Evolutionary conservation across 2,113 vertebrate genomes (phyloP).

Genomic region (Hydropotes inermis): DNA sequence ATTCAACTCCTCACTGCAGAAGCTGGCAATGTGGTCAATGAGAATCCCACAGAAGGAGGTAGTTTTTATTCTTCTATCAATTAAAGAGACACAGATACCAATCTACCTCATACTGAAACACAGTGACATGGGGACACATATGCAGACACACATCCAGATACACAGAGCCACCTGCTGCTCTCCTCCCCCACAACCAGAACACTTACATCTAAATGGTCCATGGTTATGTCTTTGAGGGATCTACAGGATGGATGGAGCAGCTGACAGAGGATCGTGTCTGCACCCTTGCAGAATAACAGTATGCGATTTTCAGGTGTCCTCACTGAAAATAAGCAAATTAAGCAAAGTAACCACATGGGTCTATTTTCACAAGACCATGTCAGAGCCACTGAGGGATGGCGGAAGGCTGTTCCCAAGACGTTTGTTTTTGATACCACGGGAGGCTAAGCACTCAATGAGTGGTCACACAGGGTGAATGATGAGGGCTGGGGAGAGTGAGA

Average conservation of each 20-base stretch:
- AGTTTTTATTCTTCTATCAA: slow-evolving; percentile 24
- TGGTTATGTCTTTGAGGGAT: slow-evolving; percentile 85
- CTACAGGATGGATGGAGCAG: slow-evolving; percentile 86
- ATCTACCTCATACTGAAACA: background rate
- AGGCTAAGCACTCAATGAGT: background rate
- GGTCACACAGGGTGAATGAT: background rate
- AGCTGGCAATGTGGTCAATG: background rate
- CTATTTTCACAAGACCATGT: background rate
- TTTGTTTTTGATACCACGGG: background rate
- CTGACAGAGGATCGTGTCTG: slow-evolving; percentile 92
- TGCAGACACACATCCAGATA: background rate
- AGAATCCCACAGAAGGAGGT: background rate
- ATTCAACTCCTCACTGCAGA: background rate
- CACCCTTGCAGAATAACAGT: slow-evolving; percentile 94
- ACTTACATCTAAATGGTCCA: slow-evolving; percentile 91
- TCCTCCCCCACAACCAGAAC: background rate
- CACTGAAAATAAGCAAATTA: slow-evolving; percentile 80
- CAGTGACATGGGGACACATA: background rate
- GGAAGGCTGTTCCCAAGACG: background rate
- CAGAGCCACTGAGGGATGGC: background rate
- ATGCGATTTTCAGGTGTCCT: slow-evolving; percentile 86
- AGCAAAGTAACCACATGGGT: background rate
- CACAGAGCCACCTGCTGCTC: background rate
- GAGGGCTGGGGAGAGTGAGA: background rate
- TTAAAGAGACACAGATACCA: slow-evolving; percentile 15